Conservation (phyloP, 2,113 vertebrate species). For the Pithys albifrons region DNA sequence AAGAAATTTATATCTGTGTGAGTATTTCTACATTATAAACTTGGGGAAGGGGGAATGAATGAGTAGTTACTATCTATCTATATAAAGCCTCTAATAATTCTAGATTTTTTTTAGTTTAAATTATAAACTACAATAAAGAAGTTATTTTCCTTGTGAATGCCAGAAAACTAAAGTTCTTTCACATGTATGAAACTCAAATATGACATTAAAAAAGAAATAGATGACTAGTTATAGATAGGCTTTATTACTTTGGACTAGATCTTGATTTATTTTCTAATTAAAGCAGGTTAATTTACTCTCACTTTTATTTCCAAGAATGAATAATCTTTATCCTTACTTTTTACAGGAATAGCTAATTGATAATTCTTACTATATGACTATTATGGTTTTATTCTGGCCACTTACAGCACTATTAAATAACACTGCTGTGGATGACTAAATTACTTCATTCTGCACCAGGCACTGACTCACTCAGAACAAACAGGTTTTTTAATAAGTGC, state of each 20-base stretch:
- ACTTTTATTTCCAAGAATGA: conserved; percentile 1
- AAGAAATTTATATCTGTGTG: conserved; percentile 37
- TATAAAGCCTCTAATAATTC: background rate
- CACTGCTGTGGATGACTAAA: background rate
- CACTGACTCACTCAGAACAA: background rate
- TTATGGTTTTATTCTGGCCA: background rate
- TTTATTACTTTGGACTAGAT: background rate
- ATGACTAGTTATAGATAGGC: background rate
- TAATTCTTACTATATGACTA: background rate
- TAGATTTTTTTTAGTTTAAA: conserved; percentile 16
- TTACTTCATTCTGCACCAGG: background rate
- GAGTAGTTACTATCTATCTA: conserved; percentile 13
- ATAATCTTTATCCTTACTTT: background rate
- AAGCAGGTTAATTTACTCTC: background rate
- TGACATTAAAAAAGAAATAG: background rate
- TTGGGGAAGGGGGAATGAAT: background rate
- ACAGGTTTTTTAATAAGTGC: background rate
- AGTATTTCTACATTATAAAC: conserved; percentile 26
- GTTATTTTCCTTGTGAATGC: background rate
- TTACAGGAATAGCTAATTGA: background rate
- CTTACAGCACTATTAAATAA: background rate
- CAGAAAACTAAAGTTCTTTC: background rate
- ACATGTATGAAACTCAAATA: background rate
- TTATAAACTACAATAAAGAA: background rate
- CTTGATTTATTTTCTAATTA: conserved; percentile 53